Evolutionary conservation across 1,140 invertebrate genomes (phyloP).

Genomic region (Zaprionus nigranus): DNA sequence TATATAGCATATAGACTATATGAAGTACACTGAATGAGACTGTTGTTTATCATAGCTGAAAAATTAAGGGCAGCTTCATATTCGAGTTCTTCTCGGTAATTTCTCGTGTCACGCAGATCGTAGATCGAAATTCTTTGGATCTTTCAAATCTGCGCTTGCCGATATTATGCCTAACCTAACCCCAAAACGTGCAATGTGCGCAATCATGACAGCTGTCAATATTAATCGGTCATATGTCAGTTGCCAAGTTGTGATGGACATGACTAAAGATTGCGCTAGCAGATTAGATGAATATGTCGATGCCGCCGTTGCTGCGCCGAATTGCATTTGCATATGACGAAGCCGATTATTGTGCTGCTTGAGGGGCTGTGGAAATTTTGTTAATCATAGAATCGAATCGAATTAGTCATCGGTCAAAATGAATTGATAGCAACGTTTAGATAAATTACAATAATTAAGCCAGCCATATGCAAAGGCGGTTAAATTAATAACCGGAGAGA

Average conservation of each 20-base stretch:
- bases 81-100: constrained; percentile 28
- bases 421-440: constrained; percentile 71
- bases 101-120: constrained; percentile 45
- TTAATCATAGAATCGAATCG: constrained; percentile 37
- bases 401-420: constrained; percentile 59
- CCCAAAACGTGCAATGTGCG: constrained; percentile 24
- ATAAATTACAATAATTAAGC: constrained; percentile 79
- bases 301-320: constrained; percentile 45
- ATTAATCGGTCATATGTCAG: constrained; percentile 77
- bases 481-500: constrained; percentile 73
- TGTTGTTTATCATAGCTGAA: constrained; percentile 36
- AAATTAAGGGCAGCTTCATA: constrained; percentile 61
- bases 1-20: background rate
- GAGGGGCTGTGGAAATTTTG: constrained; percentile 32
- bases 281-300: constrained; percentile 73
- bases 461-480: constrained; percentile 73
- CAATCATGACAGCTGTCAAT: constrained; percentile 81
- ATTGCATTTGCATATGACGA: constrained; percentile 74
- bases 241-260: constrained; percentile 7
- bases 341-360: constrained; percentile 23
- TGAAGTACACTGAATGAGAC: background rate
- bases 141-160: constrained; percentile 40
- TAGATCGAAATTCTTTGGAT: constrained; percentile 31
- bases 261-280: constrained; percentile 62
- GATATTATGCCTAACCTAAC: constrained; percentile 38